Conservation (phyloP, 2,113 vertebrate genomes). For the Steatornis caripensis region DNA sequence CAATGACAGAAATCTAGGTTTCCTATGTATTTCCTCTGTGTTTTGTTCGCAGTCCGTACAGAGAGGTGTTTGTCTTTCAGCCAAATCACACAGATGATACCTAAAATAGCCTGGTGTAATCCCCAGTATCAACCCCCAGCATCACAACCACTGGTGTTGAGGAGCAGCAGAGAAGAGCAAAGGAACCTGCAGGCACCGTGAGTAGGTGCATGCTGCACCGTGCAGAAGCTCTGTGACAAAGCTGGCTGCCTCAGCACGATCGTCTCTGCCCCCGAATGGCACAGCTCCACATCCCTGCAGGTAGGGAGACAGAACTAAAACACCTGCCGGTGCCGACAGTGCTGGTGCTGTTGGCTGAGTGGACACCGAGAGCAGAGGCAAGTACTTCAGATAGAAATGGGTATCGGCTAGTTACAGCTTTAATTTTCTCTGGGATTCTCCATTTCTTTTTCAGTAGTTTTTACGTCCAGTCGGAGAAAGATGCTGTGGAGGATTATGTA, state of each 20-base stretch:
- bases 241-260: background rate
- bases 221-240: background rate
- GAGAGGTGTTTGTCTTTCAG: background rate
- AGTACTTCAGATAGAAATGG: background rate
- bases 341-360: background rate
- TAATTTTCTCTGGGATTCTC: background rate
- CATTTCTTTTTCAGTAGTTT: background rate
- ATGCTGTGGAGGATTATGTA: background rate
- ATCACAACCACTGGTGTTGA: background rate
- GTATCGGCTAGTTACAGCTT: background rate
- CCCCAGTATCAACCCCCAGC: background rate
- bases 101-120: background rate
- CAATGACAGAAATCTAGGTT: background rate
- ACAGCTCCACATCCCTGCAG: background rate
- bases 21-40: background rate
- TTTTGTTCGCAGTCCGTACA: rapidly evolving
- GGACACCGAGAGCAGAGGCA: background rate
- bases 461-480: background rate
- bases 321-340: background rate
- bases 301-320: background rate
- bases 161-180: background rate
- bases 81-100: background rate
- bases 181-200: background rate
- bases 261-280: no score
- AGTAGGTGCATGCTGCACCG: rapidly evolving